Evolutionary conservation across 2,113 vertebrate genomes (phyloP).

Genomic region (Halichoeres trimaculatus): DNA sequence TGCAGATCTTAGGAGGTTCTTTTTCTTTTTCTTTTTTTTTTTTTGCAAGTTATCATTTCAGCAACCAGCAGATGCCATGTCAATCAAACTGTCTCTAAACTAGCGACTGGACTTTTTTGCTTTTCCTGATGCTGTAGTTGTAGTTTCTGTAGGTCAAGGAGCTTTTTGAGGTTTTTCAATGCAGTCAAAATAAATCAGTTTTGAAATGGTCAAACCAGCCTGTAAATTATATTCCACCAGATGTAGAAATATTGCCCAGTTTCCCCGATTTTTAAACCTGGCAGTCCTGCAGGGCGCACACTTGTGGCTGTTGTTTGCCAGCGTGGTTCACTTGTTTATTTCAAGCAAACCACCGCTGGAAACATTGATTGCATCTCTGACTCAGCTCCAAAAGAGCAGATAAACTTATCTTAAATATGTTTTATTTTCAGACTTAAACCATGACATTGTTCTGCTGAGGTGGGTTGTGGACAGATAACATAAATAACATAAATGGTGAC

Average conservation of each 20-base stretch:
- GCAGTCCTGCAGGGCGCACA: constrained; percentile 36
- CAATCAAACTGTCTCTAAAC: constrained; percentile 43
- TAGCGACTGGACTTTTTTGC: not conserved
- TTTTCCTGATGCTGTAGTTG: constrained; percentile 1
- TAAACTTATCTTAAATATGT: constrained; percentile 11
- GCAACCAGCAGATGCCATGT: constrained; percentile 36
- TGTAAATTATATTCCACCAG: constrained; percentile 44
- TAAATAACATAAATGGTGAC: constrained; percentile 18
- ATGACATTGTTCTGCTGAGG: constrained; percentile 13
- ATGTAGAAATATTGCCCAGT: constrained; percentile 17
- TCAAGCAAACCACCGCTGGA: constrained; percentile 50
- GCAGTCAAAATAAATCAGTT: constrained; percentile 1
- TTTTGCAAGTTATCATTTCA: constrained; percentile 24
- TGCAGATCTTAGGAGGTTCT: constrained; percentile 12
- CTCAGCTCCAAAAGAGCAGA: constrained; percentile 12
- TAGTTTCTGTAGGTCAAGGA: constrained; percentile 13
- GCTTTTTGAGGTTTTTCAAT: constrained; percentile 13
- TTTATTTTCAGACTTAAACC: constrained; percentile 28
- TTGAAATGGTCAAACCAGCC: constrained; percentile 10
- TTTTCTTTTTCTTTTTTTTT: constrained; percentile 8
- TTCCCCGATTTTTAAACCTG: constrained; percentile 39
- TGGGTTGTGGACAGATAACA: too few species aligned
- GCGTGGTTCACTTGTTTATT: constrained; percentile 42
- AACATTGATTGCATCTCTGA: constrained; percentile 48
- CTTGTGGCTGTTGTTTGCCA: constrained; percentile 39